Evolutionary conservation across 2,113 vertebrate species (phyloP).

Genomic region (Furnarius figulus): DNA sequence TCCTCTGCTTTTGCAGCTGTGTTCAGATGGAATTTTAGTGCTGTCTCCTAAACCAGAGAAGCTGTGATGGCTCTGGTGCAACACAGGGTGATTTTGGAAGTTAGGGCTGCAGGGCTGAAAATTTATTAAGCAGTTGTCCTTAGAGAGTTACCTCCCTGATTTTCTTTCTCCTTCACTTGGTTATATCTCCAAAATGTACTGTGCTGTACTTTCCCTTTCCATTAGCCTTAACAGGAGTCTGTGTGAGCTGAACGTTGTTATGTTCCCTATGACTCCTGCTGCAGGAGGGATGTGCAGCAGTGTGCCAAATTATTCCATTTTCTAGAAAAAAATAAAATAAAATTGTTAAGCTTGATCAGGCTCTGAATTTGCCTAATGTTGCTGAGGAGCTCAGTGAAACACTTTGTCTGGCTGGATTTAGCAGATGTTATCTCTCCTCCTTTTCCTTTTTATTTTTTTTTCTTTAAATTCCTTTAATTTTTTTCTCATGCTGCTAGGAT

Average conservation of each 20-base stretch:
- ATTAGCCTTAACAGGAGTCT: not conserved
- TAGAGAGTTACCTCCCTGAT: not conserved
- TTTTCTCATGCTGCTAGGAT: not conserved
- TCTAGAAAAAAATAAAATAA: not conserved
- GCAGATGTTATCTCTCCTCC: not conserved
- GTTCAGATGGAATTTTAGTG: not conserved
- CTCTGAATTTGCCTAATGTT: not conserved
- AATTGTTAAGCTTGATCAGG: not conserved
- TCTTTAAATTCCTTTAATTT: not conserved
- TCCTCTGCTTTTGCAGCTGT: not conserved
- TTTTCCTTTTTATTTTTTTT: not conserved
- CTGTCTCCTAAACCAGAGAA: not conserved
- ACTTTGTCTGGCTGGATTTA: not conserved
- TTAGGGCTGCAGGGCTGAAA: not conserved
- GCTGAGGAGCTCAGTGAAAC: not conserved
- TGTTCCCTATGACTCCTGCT: not conserved
- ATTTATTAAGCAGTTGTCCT: not conserved
- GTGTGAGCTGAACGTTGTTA: not conserved
- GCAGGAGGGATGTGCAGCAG: not conserved
- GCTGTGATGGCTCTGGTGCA: not conserved
- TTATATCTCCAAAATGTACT: not conserved
- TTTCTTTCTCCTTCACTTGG: not conserved
- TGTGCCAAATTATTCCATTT: not conserved
- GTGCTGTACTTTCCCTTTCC: not conserved
- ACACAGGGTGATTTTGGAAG: not conserved